Evolutionary conservation across 2,113 vertebrate species (phyloP).

Genomic region (Campylomormyrus numenius): DNA sequence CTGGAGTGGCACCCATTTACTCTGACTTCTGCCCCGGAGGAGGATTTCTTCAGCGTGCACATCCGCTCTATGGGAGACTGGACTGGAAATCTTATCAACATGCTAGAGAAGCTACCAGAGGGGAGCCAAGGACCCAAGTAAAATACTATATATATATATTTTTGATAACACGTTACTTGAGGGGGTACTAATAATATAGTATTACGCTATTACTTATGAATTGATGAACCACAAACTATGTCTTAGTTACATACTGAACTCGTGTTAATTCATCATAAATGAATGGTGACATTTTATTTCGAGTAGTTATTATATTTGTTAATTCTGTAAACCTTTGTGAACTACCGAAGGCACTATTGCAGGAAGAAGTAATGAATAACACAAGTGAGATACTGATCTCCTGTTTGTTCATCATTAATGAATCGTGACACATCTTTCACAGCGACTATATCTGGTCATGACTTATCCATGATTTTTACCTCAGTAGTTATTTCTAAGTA

Average conservation of each 20-base stretch:
- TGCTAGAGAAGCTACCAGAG: conserved; percentile 57
- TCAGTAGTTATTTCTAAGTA: too few species aligned
- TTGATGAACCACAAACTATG: background rate
- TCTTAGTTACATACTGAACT: background rate
- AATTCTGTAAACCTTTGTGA: background rate
- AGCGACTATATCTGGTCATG: background rate
- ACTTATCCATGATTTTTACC: too few species aligned
- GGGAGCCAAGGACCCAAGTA: conserved; percentile 68
- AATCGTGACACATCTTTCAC: background rate
- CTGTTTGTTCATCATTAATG: background rate
- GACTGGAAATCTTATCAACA: conserved; percentile 71
- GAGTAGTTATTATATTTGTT: background rate
- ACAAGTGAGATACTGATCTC: background rate
- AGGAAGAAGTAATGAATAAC: background rate
- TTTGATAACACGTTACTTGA: background rate
- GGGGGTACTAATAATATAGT: too few species aligned
- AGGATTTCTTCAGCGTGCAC: conserved; percentile 82
- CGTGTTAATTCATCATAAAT: background rate
- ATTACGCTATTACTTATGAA: background rate
- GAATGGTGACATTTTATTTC: background rate
- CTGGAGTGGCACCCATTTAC: conserved; percentile 93
- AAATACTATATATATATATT: conserved; percentile 21
- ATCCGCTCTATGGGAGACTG: conserved; percentile 77
- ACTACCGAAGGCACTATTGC: background rate
- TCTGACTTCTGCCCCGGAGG: conserved; percentile 83